Evolutionary conservation across 1,140 invertebrate genomes (phyloP).

Genomic region (Drosophila mojavensis): DNA sequence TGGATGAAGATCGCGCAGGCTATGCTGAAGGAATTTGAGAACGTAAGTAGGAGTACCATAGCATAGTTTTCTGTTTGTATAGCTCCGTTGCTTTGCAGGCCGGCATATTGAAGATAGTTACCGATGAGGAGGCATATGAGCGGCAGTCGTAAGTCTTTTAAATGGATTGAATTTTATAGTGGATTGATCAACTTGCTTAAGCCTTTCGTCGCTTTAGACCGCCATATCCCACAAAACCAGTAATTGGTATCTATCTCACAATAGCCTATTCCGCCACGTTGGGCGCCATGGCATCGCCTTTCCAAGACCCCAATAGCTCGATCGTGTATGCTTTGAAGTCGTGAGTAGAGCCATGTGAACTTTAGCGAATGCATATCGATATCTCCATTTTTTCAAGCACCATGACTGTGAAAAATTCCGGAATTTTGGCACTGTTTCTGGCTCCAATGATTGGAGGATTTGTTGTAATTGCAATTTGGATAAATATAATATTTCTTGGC

Average conservation of each 20-base stretch:
- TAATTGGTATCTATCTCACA: slow-evolving; percentile 49
- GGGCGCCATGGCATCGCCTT: slow-evolving; percentile 40
- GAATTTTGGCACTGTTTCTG: not conserved
- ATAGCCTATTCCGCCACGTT: slow-evolving; percentile 43
- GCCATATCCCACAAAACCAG: slow-evolving; percentile 52
- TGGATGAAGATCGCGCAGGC: slow-evolving; percentile 60
- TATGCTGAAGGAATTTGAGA: slow-evolving; percentile 30
- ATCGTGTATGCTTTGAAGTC: not conserved
- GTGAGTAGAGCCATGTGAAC: slow-evolving; percentile 12
- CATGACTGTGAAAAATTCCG: too few species aligned
- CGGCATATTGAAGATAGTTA: slow-evolving; percentile 18
- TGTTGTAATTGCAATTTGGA: slow-evolving; percentile 26
- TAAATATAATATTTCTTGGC: slow-evolving; percentile 50
- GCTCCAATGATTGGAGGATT: slow-evolving; percentile 23
- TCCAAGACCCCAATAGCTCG: slow-evolving; percentile 44
- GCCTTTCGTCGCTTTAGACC: not conserved
- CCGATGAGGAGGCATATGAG: slow-evolving; percentile 54
- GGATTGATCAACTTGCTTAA: not conserved
- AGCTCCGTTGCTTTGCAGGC: slow-evolving; percentile 13
- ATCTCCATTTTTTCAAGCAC: not conserved
- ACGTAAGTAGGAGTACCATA: slow-evolving; percentile 9
- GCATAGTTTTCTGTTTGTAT: too few species aligned
- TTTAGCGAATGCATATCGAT: not conserved
- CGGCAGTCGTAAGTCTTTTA: slow-evolving; percentile 39
- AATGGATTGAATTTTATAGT: not conserved